A percentile compares a stretch with the other conserved stretches of the same genome.
Evolutionary conservation across 2,113 vertebrate species (phyloP).

Genomic region (Delphinapterus leucas): DNA sequence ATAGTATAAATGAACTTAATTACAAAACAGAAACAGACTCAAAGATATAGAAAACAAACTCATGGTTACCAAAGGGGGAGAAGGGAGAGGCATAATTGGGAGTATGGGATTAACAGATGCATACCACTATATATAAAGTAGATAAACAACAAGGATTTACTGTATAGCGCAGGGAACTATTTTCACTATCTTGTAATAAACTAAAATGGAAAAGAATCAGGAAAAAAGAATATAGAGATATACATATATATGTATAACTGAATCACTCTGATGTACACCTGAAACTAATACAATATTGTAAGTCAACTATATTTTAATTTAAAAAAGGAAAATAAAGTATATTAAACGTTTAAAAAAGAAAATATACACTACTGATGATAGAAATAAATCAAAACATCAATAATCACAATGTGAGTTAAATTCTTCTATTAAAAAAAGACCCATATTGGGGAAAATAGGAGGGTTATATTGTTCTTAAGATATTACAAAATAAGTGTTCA

Average conservation of each 20-base stretch:
- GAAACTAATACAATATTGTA: not conserved
- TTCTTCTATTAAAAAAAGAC: too few relatives aligned
- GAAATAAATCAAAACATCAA: too few relatives aligned
- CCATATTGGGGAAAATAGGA: too few relatives aligned
- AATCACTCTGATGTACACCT: not conserved
- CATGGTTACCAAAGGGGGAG: not conserved
- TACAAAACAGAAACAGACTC: not conserved
- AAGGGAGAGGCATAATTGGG: not conserved
- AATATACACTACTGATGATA: too few relatives aligned
- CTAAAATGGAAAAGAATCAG: rapidly evolving
- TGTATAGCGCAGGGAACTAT: not conserved
- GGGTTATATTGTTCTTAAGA: too few relatives aligned
- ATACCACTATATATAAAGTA: not conserved
- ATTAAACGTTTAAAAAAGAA: too few relatives aligned
- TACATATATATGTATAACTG: not conserved
- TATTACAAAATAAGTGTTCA: too few relatives aligned
- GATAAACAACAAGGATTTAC: not conserved
- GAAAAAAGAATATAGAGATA: not conserved
- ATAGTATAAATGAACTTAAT: not conserved
- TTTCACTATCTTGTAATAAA: not conserved
- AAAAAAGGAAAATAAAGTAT: too few relatives aligned
- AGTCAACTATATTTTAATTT: too few relatives aligned
- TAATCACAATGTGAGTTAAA: too few relatives aligned
- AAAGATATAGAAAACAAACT: not conserved
- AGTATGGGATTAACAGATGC: not conserved